Evolutionary conservation across 92 coral and sea anemone genomes (phyloP), one percentile per base, ranked within the genome.

Genomic region (Galaxea fascicularis): DNA sequence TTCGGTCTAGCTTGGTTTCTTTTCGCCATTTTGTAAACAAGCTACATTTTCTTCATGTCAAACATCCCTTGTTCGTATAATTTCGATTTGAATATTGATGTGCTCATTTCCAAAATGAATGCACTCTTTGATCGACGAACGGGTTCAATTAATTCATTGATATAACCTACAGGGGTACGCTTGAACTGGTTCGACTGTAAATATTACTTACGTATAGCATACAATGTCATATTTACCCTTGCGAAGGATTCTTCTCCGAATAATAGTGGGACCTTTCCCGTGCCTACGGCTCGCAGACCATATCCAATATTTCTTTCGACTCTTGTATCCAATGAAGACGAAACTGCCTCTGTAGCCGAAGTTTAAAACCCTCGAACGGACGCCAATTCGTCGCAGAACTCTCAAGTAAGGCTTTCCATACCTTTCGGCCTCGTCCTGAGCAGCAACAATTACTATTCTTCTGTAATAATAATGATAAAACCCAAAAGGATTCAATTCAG

Each of bases 341-440:
- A 65, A 79, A 14, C 84, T 79, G 3, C 84, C 75, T 58, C 75
- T 65, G 75, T 1, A 66, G 49, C 75, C 84, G 51, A 64, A 64
- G 6, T 63, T 65, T 10, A 64, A 27, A 13, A 25, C 8, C 35
- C 68, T 49, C 2, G 30, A 8, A 17, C 21, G 49, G 49, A 71
- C 30, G 53, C 84, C 84, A 26, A 79, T 29, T 66, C 64, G 58
- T 45, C 65, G 64, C 7, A 78, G 63, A 26, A 25, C 45, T n/a
- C n/a, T n/a, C n/a, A n/a, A 22, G 26, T 16, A 49, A 78, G 59
- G 83, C n/a, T n/a, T n/a, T n/a, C n/a, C n/a, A n/a, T 66, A 66
- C 21, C 20, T n/a, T 79, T 1, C 49, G 11, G 69, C 86, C 17
- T 82, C 86, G 28, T 82, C 86, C 10, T 82, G 86, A 31, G 16